phyloP scores from a whole-genome alignment of 2,113 vertebrate genomes.

The Chamaea fasciata region DNA sequence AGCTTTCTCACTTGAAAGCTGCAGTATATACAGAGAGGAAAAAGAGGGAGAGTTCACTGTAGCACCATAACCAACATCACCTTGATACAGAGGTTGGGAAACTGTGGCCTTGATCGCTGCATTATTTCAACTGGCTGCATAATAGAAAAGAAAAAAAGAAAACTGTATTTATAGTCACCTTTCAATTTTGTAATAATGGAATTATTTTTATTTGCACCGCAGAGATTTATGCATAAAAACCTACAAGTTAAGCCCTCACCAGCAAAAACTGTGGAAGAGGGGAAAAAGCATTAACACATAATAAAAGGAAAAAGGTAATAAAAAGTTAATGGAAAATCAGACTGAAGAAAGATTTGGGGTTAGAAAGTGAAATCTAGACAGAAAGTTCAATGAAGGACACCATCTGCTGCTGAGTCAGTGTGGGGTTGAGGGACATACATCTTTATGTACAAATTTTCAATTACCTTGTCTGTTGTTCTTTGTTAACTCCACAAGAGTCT shows the following conservation, averaged over 20 bases:
- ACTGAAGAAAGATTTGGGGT: not conserved
- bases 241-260: not conserved
- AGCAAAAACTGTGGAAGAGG: not conserved
- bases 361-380: not conserved
- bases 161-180: not conserved
- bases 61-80: not conserved
- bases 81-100: not conserved
- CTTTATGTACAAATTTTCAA: not conserved
- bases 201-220: not conserved
- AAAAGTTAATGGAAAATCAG: conserved; percentile 49
- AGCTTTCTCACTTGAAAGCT: not conserved
- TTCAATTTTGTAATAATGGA: conserved; percentile 7
- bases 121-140: not conserved
- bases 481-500: conserved; percentile 53
- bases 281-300: not conserved
- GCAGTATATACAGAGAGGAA: not conserved
- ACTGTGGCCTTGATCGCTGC: not conserved
- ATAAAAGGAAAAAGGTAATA: conserved; percentile 15
- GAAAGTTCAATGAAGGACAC: not conserved
- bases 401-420: not conserved
- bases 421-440: not conserved
- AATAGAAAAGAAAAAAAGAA: not conserved
- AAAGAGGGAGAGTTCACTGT: not conserved
- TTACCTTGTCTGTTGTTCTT: conserved; percentile 69
- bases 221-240: not conserved